Evolutionary conservation across 2,888 invertebrate genomes (phyloP), one percentile per base, ranked within the genome.

Genomic region (Noctua janthe): DNA sequence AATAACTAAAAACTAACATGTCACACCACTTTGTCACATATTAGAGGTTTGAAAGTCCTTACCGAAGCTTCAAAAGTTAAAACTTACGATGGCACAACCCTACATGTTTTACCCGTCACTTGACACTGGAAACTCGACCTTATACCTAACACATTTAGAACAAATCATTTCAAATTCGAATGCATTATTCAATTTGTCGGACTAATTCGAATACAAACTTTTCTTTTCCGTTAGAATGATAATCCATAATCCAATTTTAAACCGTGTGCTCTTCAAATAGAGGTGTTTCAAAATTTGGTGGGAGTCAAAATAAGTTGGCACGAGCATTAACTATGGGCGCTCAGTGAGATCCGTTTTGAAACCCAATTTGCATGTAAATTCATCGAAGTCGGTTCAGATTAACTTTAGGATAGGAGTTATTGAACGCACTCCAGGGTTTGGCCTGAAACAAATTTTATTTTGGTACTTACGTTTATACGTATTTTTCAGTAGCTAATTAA

Each of bases 301-400:
- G 17, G 39, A 64, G 54, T 5, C 11, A 29, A 49, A 71, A 74
- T 85, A 87, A 90, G 70, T 89, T 92, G 87, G 92, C 59, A 84
- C 78, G 75, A 91, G 92, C 91, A 93, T 94, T 95, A 94, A 94
- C 94, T 94, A 94, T 93, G 93, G 93, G 92, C 92, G 95, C 94
- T 94, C 92, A 94, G 92, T 91, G 91, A 92, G 93, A 94, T 95
- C 95, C 94, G 94, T 94, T 95, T 92, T 91, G 92, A 94, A 94
- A 95, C 94, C 95, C 96, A 96, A 96, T 96, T 95, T 96, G 94
- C 95, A 96, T 96, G 96, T 94, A 95, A 96, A 96, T 96, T 94
- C 93, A 92, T 92, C 93, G 94, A 95, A 95, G 94, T 95, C 95
- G 92, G 92, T 92, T 91, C 91, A 92, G 94, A 96, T 96, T 94